Evolutionary conservation across 2,888 invertebrate genomes (phyloP).

Genomic region (Oegoconia quadripuncta): DNA sequence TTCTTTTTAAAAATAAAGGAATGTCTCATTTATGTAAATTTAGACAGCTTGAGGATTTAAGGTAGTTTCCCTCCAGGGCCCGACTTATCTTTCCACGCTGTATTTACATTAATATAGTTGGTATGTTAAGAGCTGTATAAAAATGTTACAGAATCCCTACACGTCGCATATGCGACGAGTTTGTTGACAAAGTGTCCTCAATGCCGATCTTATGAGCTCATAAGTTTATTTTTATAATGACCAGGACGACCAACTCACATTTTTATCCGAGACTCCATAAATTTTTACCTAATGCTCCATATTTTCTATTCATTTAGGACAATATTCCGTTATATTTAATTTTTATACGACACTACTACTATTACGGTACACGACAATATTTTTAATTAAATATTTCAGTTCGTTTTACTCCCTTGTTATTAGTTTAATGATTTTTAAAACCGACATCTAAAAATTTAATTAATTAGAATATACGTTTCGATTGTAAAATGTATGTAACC

Average conservation of each 20-base stretch:
- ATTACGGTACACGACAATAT: conserved; percentile 50
- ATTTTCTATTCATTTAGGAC: conserved; percentile 22
- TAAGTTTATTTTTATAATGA: too few relatives aligned
- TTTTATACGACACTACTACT: conserved; percentile 50
- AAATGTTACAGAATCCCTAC: too few relatives aligned
- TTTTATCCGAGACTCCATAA: conserved; percentile 39
- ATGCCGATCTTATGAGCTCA: too few relatives aligned
- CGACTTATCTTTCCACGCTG: too few relatives aligned
- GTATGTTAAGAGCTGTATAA: too few relatives aligned
- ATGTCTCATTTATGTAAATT: too few relatives aligned
- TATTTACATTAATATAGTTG: too few relatives aligned
- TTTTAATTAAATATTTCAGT: conserved; percentile 63
- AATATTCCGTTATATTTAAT: conserved; percentile 23
- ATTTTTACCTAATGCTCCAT: conserved; percentile 30
- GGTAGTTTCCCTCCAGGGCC: too few relatives aligned
- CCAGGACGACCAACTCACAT: conserved; percentile 31
- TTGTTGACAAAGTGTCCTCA: too few relatives aligned
- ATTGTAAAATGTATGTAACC: conserved; percentile 22
- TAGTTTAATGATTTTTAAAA: conserved; percentile 52
- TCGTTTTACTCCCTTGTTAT: conserved; percentile 69
- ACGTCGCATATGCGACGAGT: too few relatives aligned
- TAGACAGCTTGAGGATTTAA: too few relatives aligned
- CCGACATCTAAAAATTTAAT: conserved; percentile 40
- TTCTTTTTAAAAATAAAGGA: too few relatives aligned
- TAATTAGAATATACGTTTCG: conserved; percentile 25